Evolutionary conservation across 2,888 invertebrate species (phyloP), one percentile per base, ranked within the genome.

Genomic region (Scaptomyza tumidula): DNA sequence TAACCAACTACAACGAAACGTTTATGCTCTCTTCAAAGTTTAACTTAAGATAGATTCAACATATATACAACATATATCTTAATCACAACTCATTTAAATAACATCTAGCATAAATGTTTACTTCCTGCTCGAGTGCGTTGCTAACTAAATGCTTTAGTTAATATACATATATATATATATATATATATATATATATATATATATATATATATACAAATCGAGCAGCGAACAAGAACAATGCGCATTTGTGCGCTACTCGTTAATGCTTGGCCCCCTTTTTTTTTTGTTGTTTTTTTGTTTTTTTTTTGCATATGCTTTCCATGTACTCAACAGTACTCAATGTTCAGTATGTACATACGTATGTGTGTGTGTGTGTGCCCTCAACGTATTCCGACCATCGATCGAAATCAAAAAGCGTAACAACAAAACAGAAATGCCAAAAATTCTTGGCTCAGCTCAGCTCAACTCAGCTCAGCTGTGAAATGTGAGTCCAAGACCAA

Each of bases 361-460:
- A 19, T 46, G 41, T 35, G 19, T 13, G 14, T 33, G 16, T 14
- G 14, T 69, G 53, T 65, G 60, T 74, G 72, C 75, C 69, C 68
- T 79, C 66, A 55, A 58, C 39, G 7, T 41, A 41, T 41, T 57
- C 54, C 57, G 60, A 50, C 70, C 71, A 86, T 85, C 84, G 84
- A 85, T 85, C 77, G 88, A 69, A 90, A 89, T 90, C 89, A 89
- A 89, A 89, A 89, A 89, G 89, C 89, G 89, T 89, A 89, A 86
- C 89, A 79, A 77, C 74, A 80, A 88, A 86, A 69, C 74, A 71
- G 69, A 80, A 80, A 86, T 82, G 73, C 84, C 88, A 75, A 86
- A 88, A 71, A 82, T 82, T 76, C 76, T 85, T 78, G 61, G 58
- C 61, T 39, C 27, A 49, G 57, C 63, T 59, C 67, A 76, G 67